Evolutionary conservation across 2,113 vertebrate genomes (phyloP), one percentile per base, ranked within the genome.

Genomic region (Podarcis muralis): DNA sequence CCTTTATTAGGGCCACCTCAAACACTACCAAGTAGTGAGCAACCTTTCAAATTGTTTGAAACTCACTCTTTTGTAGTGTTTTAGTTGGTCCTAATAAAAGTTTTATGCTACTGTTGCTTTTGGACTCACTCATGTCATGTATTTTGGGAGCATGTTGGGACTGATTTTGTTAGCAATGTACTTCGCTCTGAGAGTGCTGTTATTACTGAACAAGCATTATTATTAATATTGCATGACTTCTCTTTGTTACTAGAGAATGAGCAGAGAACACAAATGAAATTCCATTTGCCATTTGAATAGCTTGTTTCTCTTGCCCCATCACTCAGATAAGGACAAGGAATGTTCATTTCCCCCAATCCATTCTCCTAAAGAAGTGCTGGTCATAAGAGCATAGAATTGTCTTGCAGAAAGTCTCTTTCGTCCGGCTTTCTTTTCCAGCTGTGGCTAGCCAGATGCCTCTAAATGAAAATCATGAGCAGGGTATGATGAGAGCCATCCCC

Each of bases 141-240:
- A 23, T 76, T 37, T 68, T 15, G 15, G 30, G n/a, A 53, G 59
- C 81, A 48, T n/a, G 30, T 35, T 53, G 59, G 53, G 22, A 23
- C n/a, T 66, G 57, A 18, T 20, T 77, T 66, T 48, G 35, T 43
- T 62, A 77, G 37, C 30, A 76, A n/a, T 30, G 5, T 25, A 15
- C 81, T 83, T 30, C 2, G 22, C 22, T 48, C n/a, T 48, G 48
- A 76, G 30, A 88, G 48, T 78, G 30, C 35, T 83, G 15, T 83
- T 23, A 77, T 83, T 83, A 32, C 30, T 83, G 69, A 76, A 66
- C n/a, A 88, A 68, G 59, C 32, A 59, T 88, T 86, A 68, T 86
- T 53, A 69, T 84, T 84, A 84, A 78, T 84, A 84, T 84, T 88
- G 59, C 20, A 77, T 83, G 65, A 65, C 74, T 78, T 88, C 81